Conservation (phyloP, 2,797 vertebrate genomes). For the Dipus sagitta region DNA sequence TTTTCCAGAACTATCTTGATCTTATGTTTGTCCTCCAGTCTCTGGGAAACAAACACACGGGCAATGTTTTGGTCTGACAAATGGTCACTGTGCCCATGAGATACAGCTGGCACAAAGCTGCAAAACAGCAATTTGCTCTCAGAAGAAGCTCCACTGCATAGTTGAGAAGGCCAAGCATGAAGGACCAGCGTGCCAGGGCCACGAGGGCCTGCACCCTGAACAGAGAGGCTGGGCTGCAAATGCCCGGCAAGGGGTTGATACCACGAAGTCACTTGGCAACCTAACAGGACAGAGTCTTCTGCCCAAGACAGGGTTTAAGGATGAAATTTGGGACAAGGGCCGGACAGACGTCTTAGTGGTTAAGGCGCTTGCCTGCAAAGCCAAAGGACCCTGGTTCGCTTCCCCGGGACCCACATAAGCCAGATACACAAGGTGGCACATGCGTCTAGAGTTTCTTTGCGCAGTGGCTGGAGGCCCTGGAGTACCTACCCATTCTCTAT, state of each 20-base stretch:
- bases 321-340: not conserved
- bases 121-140: slow-evolving; percentile 48
- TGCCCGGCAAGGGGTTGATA: not conserved
- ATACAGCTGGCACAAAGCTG: not conserved
- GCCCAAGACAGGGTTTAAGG: not conserved
- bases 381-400: no score
- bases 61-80: slow-evolving; percentile 53
- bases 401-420: no score
- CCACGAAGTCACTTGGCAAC: not conserved
- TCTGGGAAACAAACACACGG: slow-evolving; percentile 67
- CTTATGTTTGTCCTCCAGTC: slow-evolving; percentile 53
- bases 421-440: no score
- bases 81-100: slow-evolving; percentile 50
- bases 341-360: no score
- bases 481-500: no score
- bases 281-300: not conserved
- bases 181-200: not conserved
- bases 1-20: slow-evolving; percentile 63
- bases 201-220: not conserved
- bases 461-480: no score
- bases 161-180: not conserved
- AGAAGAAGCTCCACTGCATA: slow-evolving; percentile 28
- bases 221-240: not conserved
- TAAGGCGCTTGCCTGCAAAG: no score
- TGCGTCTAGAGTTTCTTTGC: no score